Evolutionary conservation across 2,797 vertebrate genomes (phyloP), one percentile per base, ranked within the genome.

Genomic region (Chanos chanos): DNA sequence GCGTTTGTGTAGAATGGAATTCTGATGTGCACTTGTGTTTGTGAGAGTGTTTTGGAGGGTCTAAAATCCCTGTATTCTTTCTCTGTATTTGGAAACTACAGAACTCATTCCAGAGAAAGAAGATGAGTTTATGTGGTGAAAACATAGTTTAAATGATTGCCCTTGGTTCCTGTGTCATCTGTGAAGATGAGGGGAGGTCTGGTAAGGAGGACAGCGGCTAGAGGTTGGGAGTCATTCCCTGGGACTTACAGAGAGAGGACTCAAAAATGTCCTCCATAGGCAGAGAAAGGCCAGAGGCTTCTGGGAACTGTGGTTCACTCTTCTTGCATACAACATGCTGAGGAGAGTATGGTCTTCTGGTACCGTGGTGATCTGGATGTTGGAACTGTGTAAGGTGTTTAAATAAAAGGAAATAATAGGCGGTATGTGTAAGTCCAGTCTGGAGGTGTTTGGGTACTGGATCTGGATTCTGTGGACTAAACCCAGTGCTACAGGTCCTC

Each of bases 401-500:
- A 47, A 30, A 54, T 50, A 44, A 31, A 37, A 57, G 19, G 50
- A 19, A 51, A 54, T 28, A 12, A 15, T 34, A 41, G 55, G 61
- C 7, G 37, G 61, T 39, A 54, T 62, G 31, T 24, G 30, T 15
- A n/a, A 25, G 61, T 67, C 54, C 27, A 9, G 25, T 57, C 45
- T 68, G 57, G 41, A 70, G 40, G 52, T 40, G 39, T 49, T 36
- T 57, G 30, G 37, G 33, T 45, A 51, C 39, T n/a, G 31, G 6
- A 33, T 41, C 66, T 24, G 30, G 36, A 54, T 19, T n/a, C 22
- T 50, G 37, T 8, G 27, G 51, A 27, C 49, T 40, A 12, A 18
- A 10, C 10, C 21, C 21, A 7, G 25, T 44, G 30, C 50, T 45
- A 59, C 25, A 48, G 37, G 5, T 83, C 81, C 72, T 94, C 92